Conservation (phyloP, 2,113 vertebrate genomes). For the Tricholaema leucomelas region DNA sequence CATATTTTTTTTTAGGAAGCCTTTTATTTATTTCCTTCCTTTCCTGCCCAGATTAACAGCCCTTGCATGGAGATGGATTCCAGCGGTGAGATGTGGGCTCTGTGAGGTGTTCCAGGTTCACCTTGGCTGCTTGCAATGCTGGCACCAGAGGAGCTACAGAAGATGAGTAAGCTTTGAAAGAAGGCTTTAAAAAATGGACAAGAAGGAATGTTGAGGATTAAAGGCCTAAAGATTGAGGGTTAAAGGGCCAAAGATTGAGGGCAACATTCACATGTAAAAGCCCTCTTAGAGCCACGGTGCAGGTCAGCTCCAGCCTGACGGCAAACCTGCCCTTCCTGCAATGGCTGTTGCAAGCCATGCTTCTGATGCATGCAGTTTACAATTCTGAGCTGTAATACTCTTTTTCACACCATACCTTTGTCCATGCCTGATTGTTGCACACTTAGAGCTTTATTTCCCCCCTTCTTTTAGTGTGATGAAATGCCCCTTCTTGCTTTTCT, state of each 20-base stretch:
- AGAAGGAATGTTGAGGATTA: not conserved
- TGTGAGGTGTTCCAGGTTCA: not conserved
- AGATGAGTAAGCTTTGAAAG: not conserved
- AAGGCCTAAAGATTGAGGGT: not conserved
- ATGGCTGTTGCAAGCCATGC: not conserved
- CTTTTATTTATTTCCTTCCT: not conserved
- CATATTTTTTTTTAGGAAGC: not conserved
- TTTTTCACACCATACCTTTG: not conserved
- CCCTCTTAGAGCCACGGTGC: not conserved
- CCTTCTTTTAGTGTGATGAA: not conserved
- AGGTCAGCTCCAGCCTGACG: not conserved
- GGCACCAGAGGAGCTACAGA: not conserved
- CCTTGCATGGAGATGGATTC: not conserved
- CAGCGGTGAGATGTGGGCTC: not conserved
- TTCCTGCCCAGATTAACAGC: not conserved
- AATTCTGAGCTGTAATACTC: not conserved
- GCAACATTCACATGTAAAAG: not conserved
- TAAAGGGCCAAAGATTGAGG: not conserved
- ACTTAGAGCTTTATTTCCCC: not conserved
- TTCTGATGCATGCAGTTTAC: not conserved
- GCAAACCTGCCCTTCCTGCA: not conserved
- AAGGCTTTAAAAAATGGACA: not conserved
- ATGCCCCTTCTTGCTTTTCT: not conserved
- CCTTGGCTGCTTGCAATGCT: accelerated
- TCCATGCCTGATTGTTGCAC: not conserved